Base-by-base conservation (phyloP, 2,113 vertebrate genomes). In the Haemorhous mexicanus region DNA sequence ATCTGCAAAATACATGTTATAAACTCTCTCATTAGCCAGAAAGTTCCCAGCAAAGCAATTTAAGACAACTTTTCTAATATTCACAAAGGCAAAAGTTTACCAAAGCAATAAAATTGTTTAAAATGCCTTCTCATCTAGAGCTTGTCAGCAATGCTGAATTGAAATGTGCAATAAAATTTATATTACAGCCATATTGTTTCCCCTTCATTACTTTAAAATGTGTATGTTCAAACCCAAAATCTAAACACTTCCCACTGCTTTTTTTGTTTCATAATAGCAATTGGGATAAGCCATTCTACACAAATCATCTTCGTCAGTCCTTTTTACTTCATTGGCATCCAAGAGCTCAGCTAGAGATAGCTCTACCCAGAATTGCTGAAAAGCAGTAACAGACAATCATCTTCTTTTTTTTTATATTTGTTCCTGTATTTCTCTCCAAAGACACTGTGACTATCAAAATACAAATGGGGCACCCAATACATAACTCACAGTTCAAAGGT, bases 81-180 rank as follows among this genome's bases (percentile, higher is more conserved):
- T 70, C 47, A 59, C 46, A 83, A 91, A 70, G 63, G 43, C 67
- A 93, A 61, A 91, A 84, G 63, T 70, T 85, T 90, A 95, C 76
- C 52, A 80, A 96, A 94, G 46, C 75, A 90, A 90, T 83, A 90
- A 74, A 94, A 74, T 13, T 28, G 37, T 70, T 95, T 68, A 55
- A 80, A 87, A 90, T 23, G 32, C 56, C 52, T 95, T 94, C 72
- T 67, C 44, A 70, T 75, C 68, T 64, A 83, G 32, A 88, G 61
- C 16, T 44, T 3, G 32, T 68, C 84, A 92, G 72, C 79, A 93
- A 75, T 35, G 32, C 56, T 93, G 69, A 73, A 86, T 2, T 55
- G 52, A 96, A 96, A 81, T 41, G 74, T 44, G 72, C 82, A 91
- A 81, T 95, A 93, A 96, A 92, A 88, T 78, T 88, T 94, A 50